Conservation (phyloP, 2,113 vertebrate genomes). For the Rana temporaria region DNA sequence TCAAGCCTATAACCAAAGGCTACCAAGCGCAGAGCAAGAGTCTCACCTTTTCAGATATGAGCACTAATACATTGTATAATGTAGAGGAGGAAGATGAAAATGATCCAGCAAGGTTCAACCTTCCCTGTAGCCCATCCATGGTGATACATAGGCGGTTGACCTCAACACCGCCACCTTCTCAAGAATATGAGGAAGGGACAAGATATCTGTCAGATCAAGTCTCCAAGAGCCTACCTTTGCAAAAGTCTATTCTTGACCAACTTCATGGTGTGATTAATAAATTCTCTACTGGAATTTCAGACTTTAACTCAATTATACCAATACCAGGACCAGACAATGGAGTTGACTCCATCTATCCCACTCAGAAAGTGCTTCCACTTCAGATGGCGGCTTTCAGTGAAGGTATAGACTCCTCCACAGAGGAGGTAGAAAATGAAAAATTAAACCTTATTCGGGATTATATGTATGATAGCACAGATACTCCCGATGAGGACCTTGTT, state of each 20-base stretch:
- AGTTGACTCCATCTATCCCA: slow-evolving; percentile 65
- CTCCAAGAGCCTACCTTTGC: slow-evolving; percentile 71
- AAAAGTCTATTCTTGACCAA: slow-evolving; percentile 75
- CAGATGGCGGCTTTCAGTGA: slow-evolving; percentile 73
- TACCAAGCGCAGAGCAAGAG: slow-evolving; percentile 85
- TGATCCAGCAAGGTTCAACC: slow-evolving; percentile 74
- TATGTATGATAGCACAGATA: slow-evolving; percentile 79
- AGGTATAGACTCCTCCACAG: slow-evolving; percentile 72
- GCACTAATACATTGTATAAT: slow-evolving; percentile 85
- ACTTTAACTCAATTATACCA: slow-evolving; percentile 73
- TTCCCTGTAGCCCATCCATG: slow-evolving; percentile 75
- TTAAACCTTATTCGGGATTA: slow-evolving; percentile 89
- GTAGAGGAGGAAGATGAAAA: slow-evolving; percentile 82
- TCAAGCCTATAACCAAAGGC: slow-evolving; percentile 98
- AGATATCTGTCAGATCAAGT: slow-evolving; percentile 75
- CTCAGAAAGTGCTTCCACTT: slow-evolving; percentile 74
- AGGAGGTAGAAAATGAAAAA: slow-evolving; percentile 76
- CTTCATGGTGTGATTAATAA: slow-evolving; percentile 80
- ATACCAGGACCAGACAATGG: slow-evolving; percentile 66
- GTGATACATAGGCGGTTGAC: slow-evolving; percentile 74
- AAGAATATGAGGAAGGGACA: slow-evolving; percentile 69
- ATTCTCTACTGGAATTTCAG: slow-evolving; percentile 74
- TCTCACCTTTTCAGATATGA: slow-evolving; percentile 82
- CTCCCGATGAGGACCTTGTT: slow-evolving; percentile 75
- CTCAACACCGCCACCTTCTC: slow-evolving; percentile 61